Conservation (phyloP, 2,113 vertebrate genomes). For the Eubucco bourcierii region DNA sequence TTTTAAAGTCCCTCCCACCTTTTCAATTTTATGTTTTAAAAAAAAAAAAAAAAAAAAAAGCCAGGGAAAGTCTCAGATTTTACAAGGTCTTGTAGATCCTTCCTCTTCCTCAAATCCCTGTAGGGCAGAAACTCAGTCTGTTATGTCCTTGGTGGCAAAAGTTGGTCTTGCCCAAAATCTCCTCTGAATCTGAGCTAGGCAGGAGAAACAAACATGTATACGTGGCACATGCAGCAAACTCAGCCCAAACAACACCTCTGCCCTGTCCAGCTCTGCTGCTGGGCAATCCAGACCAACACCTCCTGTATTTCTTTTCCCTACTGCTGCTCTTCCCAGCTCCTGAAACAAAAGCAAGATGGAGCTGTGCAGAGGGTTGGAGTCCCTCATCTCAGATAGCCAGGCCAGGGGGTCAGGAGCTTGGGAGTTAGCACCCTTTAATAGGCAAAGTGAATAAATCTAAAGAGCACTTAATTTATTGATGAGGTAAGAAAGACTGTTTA, state of each 20-base stretch:
- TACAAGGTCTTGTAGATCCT: neutral
- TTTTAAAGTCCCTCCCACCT: no score
- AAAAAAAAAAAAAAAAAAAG: no score
- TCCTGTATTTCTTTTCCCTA: neutral
- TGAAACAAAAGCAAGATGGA: neutral
- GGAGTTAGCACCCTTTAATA: neutral
- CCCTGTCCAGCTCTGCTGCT: neutral
- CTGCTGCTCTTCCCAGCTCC: neutral
- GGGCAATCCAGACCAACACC: neutral
- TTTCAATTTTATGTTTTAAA: no score
- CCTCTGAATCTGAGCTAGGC: neutral
- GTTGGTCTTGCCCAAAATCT: neutral
- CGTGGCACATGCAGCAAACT: neutral
- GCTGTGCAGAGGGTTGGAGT: neutral
- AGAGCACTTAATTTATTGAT: slow-evolving; percentile 61
- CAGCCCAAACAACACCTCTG: neutral
- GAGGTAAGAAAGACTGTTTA: slow-evolving; percentile 57
- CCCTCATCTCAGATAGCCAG: neutral
- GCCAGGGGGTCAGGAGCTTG: neutral
- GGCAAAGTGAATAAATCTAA: slow-evolving; percentile 68
- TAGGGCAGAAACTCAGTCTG: neutral
- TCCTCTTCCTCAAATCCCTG: neutral
- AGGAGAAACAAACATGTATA: neutral
- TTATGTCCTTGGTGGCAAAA: neutral
- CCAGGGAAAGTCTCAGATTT: no score